Base-by-base conservation (phyloP, 2,797 vertebrate genomes). In the Crax fasciolata region DNA sequence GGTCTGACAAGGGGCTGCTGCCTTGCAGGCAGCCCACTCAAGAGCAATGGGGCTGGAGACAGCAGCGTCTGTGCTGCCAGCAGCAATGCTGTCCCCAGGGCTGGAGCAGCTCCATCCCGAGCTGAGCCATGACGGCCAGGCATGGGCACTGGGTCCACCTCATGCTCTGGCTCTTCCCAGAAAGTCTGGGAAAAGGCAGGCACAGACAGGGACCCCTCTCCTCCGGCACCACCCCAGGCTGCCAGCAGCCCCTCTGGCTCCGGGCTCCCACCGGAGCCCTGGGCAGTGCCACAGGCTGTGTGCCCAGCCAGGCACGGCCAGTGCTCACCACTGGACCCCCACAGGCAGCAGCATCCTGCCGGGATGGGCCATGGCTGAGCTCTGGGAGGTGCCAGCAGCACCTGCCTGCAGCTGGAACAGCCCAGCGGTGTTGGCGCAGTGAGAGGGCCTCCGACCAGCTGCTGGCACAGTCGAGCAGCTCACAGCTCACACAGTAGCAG, bases 31-130 rank as follows among this genome's bases (percentile, higher is more conserved):
- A 67, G 70, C 62, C 19, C 54, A 52, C 65, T 24, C 66, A 67
- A 12, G 0, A 28, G 49, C n/a, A 48, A 7, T 25, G 52, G 27
- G 38, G 13, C 43, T 35, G 24, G 20, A 19, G 3, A n/a, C 4
- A 0, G 2, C 52, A 41, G 4, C 18, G 44, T 51, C 54, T 20
- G 52, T 41, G 52, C 44, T 1, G 0, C 7, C 32, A 35, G 51
- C 54, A n/a, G 66, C 54, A 27, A 9, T 0, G 1, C 13, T 44
- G 35, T 28, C 28, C 14, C 13, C 3, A 5, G 48, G 6, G 11
- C 55, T 23, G 14, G 35, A 65, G 35, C 24, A 58, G 44, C 30
- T 44, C 49, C 0, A 1, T 49, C 35, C 49, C 25, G 11, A 59
- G 39, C 59, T 11, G 32, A 85, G 39, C 44, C 23, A 8, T 2